Evolutionary conservation across 2,797 vertebrate species (phyloP).

Genomic region (Cheirogaleus major): DNA sequence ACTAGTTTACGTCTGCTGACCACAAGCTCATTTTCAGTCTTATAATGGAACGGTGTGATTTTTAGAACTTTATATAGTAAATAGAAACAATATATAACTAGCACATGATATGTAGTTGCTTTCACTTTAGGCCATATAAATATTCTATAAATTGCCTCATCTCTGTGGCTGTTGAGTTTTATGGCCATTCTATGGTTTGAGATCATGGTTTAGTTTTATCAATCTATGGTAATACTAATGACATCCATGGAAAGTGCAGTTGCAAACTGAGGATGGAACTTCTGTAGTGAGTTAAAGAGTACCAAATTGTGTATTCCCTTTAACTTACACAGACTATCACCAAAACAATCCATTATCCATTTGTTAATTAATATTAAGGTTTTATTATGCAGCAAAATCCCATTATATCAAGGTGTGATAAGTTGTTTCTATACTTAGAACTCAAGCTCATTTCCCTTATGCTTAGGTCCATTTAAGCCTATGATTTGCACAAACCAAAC

Average conservation of each 20-base stretch:
- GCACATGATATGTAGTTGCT: not conserved
- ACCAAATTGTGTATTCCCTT: not conserved
- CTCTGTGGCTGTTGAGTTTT: not conserved
- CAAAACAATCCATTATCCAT: not conserved
- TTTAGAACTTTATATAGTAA: constrained; percentile 27
- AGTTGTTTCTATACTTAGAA: not conserved
- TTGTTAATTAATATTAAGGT: not conserved
- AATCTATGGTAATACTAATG: not conserved
- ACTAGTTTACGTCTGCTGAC: not conserved
- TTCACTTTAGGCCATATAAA: not conserved
- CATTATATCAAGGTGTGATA: constrained; percentile 1
- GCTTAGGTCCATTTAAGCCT: not conserved
- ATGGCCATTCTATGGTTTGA: not conserved
- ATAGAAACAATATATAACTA: not conserved
- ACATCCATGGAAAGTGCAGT: not conserved
- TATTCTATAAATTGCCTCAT: not conserved
- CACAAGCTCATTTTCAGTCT: constrained; percentile 25
- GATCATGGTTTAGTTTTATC: not conserved
- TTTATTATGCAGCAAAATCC: constrained; percentile 14
- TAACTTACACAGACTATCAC: not conserved
- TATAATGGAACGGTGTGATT: not conserved
- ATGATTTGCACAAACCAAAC: constrained; percentile 6
- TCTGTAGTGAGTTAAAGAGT: not conserved
- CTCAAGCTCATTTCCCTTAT: not conserved
- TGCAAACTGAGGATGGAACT: constrained; percentile 15